Base-by-base conservation (phyloP, 1,140 invertebrate genomes). In the Phymorhynchus buccinoides region DNA sequence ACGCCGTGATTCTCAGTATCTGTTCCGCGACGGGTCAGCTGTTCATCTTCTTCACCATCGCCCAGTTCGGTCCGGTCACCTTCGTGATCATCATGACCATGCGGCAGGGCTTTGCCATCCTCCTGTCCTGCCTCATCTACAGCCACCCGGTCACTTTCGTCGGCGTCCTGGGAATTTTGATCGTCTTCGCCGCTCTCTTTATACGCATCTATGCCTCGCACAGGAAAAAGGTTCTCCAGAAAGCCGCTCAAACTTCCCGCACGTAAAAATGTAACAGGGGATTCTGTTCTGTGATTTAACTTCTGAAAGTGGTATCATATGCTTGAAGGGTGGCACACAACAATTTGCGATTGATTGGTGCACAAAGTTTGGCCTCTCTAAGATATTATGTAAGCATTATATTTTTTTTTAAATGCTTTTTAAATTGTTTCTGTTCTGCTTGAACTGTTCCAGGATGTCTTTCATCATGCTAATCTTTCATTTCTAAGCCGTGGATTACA, bases 11-110 rank as follows among this genome's bases (percentile, higher is more conserved):
- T 84, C 95, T 99, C 80, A 97, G 97, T 75, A 93, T 97, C 75
- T 98, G 96, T 92, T 99, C 98, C 27, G 97, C 98, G 27, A 94
- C 95, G 83, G 98, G 98, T 0, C 98, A 99, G 93, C 94, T 99
- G 86, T 98, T 99, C 93, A 99, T 99, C 90, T 99, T 98, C 94
- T 96, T 96, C 92, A 99, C 98, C 35, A 99, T 99, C 90, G 95
- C 97, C 66, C 95, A 96, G 89, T 99, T 99, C 95, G 99, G 99
- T 30, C 96, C 99, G 84, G 96, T 99, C 85, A 96, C 98, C 78
- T 99, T 99, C 94, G 96, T 97, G 4, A 98, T 99, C 87, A 99
- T 99, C 86, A 99, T 99, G 97, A 99, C 99, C 2, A 95, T 99
- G 78, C 94, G 99, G 89, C 98, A 99, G 95, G 97, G 88, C 82